A percentile compares a stretch with the other conserved stretches of the same genome.
phyloP scores from a whole-genome alignment of 2,113 vertebrate species.

The Ochotona princeps region DNA sequence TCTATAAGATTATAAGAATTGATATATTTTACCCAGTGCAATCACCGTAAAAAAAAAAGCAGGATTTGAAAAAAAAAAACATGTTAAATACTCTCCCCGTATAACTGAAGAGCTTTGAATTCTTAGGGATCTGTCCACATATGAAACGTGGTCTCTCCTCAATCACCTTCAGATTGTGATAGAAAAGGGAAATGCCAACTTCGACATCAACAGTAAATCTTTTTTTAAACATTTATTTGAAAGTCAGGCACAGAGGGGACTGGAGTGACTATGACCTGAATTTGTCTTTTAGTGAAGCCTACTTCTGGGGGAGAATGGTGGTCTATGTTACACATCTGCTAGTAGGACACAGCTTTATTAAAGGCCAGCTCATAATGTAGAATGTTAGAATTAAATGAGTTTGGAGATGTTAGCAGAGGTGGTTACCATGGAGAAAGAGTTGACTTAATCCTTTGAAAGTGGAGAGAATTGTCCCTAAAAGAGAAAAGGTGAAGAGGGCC shows the following conservation, averaged over 20 bases:
- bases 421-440: neutral
- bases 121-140: neutral
- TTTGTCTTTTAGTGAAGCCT: neutral
- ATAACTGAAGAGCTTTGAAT: conserved; percentile 4
- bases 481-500: neutral
- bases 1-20: neutral
- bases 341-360: neutral
- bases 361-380: neutral
- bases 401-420: neutral
- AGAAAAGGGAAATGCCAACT: neutral
- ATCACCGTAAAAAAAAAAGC: neutral
- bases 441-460: conserved; percentile 26
- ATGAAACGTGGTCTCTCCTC: neutral
- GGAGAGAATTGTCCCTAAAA: neutral
- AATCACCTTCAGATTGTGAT: neutral
- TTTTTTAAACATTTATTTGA: neutral
- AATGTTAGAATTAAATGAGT: neutral
- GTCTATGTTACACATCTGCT: neutral
- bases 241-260: neutral
- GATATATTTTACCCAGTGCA: neutral
- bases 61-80: neutral
- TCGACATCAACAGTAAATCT: neutral
- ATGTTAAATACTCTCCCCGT: neutral
- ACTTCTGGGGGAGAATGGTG: neutral
- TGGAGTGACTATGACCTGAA: neutral